phyloP scores from a whole-genome alignment of 2,888 invertebrate species.

The Xanthia icteritia region DNA sequence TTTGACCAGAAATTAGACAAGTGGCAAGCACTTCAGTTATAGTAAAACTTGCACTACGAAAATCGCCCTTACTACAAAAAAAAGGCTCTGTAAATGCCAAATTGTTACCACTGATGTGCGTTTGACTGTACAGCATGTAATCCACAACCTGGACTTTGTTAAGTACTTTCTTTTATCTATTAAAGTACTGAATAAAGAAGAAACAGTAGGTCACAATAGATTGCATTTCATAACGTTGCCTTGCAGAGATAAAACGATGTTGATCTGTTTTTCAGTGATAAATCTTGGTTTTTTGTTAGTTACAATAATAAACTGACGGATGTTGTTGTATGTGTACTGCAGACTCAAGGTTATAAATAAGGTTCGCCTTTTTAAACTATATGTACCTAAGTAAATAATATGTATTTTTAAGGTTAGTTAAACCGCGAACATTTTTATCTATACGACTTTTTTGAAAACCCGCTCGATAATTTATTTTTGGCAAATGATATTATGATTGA shows the following conservation, averaged over 20 bases:
- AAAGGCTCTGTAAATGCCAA: not conserved
- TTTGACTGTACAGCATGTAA: not conserved
- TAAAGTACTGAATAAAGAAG: constrained; percentile 17
- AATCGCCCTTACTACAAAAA: not conserved
- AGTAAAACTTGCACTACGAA: not conserved
- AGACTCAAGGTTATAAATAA: not conserved
- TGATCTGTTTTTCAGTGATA: constrained; percentile 14
- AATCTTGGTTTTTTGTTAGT: constrained; percentile 1
- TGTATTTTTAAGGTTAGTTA: too few relatives aligned
- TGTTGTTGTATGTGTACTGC: not conserved
- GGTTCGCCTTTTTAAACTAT: not conserved
- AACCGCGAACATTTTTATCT: too few relatives aligned
- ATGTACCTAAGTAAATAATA: too few relatives aligned
- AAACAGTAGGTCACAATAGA: not conserved
- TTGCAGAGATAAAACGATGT: constrained; percentile 14
- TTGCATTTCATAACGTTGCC: constrained; percentile 5
- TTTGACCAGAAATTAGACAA: too few relatives aligned
- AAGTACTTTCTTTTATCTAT: constrained; percentile 3
- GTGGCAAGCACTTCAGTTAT: not conserved
- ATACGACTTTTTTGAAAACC: too few relatives aligned
- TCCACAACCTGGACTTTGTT: constrained; percentile 1
- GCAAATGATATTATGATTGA: too few relatives aligned
- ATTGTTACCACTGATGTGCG: not conserved
- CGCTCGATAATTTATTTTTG: too few relatives aligned
- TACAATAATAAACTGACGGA: not conserved